Conservation (phyloP, 2,888 invertebrate genomes). For the Candidula unifasciata region DNA sequence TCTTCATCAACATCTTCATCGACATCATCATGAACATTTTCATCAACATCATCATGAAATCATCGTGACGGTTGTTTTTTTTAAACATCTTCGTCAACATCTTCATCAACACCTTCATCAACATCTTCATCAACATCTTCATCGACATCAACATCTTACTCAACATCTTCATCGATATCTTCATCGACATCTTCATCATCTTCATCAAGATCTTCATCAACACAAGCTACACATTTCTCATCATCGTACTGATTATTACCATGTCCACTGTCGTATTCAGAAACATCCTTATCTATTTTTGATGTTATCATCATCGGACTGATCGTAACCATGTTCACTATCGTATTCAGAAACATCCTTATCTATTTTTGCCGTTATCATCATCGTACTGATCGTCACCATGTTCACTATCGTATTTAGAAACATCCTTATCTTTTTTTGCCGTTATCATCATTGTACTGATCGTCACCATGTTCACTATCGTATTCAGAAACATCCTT, state of each 20-base stretch:
- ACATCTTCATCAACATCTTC: conserved; percentile 11
- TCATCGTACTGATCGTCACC: no score
- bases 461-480: no score
- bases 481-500: no score
- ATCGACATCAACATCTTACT: not conserved
- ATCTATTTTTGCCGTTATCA: no score
- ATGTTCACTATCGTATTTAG: no score
- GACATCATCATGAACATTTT: conserved; percentile 40
- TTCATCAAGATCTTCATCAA: not conserved
- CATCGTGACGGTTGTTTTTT: no score
- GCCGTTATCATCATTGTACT: no score
- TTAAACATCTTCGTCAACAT: not conserved
- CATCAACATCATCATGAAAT: conserved; percentile 9
- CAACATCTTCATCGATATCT: not conserved
- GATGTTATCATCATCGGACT: no score
- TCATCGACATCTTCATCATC: not conserved
- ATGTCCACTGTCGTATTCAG: not conserved
- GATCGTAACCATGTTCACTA: no score
- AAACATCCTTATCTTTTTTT: no score
- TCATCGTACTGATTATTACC: not conserved
- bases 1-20: not conserved
- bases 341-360: not conserved
- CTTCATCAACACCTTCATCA: conserved; percentile 28
- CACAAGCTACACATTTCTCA: not conserved
- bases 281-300: not conserved